Evolutionary conservation across 2,888 invertebrate genomes (phyloP), one percentile per base, ranked within the genome.

Genomic region (Coenonympha glycerion): DNA sequence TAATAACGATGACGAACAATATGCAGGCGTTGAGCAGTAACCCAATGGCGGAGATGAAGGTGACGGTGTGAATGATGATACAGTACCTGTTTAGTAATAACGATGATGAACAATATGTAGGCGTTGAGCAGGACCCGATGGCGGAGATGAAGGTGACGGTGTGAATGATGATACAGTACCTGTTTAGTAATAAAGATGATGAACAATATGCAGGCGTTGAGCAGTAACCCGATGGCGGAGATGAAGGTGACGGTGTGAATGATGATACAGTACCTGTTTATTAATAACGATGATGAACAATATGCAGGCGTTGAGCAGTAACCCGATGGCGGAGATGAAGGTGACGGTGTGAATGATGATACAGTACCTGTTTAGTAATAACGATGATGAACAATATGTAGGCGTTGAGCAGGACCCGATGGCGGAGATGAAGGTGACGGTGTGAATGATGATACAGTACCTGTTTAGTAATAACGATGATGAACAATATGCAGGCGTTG

Each of bases 51-150:
- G 92, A 91, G 76, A 92, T 88, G 73, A 91, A 88, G 79, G 91
- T 90, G 72, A 93, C 88, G 67, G 91, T n/a, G n/a, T n/a, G n/a
- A n/a, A n/a, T n/a, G n/a, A 16, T 11, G 8, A n/a, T 6, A 40
- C 16, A 9, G 16, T 36, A 92, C 92, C 91, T 92, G 92, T 80
- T 91, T 91, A 47, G 92, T 91, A 52, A 93, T 88, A 44, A 93
- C 79, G 52, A 94, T 91, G 66, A 93, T 89, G 65, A 93, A 87
- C 30, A 94, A 81, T 68, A 94, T 91, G 74, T 92, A 94, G 42
- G 89, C 91, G 80, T 94, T 94, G 70, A 93, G 89, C 61, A 92
- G 80, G 93, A 86, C 63, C 94, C n/a, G n/a, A n/a, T n/a, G n/a
- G n/a, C n/a, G n/a, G n/a, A n/a, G n/a, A n/a, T n/a, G n/a, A n/a